A percentile compares a stretch with the other conserved stretches of the same genome.
Conservation (phyloP, 2,888 invertebrate species). For the Melanotus villosus region DNA sequence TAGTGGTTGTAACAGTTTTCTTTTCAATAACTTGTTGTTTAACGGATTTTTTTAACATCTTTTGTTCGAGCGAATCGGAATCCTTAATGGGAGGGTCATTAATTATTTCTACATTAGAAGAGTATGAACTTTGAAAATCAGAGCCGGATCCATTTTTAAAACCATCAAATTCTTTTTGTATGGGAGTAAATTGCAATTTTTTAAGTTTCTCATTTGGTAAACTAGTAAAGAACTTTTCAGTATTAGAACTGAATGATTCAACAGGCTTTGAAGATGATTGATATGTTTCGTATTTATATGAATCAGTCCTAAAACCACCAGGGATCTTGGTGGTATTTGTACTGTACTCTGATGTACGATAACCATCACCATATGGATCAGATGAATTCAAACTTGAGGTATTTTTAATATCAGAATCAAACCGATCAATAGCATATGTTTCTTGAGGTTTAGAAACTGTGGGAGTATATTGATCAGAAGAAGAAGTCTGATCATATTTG, state of each 20-base stretch:
- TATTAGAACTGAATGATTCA: slow-evolving; percentile 57
- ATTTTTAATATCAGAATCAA: not conserved
- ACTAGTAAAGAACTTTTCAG: slow-evolving; percentile 65
- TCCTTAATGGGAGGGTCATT: slow-evolving; percentile 67
- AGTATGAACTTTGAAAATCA: slow-evolving; percentile 60
- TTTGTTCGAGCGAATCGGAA: slow-evolving; percentile 75
- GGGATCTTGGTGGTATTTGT: slow-evolving; percentile 65
- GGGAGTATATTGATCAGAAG: not conserved
- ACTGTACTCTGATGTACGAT: slow-evolving; percentile 62
- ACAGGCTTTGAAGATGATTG: slow-evolving; percentile 61
- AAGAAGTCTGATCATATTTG: slow-evolving; percentile 41
- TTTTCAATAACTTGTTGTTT: slow-evolving; percentile 79
- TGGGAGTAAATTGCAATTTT: slow-evolving; percentile 51
- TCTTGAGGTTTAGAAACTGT: slow-evolving; percentile 2
- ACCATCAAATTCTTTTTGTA: slow-evolving; percentile 53
- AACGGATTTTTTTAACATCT: slow-evolving; percentile 78
- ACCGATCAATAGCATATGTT: not conserved
- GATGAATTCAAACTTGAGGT: slow-evolving; percentile 18
- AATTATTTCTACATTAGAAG: slow-evolving; percentile 62
- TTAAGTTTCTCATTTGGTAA: slow-evolving; percentile 54
- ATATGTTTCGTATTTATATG: slow-evolving; percentile 64
- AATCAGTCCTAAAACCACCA: slow-evolving; percentile 64
- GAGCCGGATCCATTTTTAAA: slow-evolving; percentile 53
- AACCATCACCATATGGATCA: slow-evolving; percentile 55
- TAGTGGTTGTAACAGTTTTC: slow-evolving; percentile 78